Conservation (phyloP, 2,888 invertebrate species). For the Dasypogon diadema region DNA sequence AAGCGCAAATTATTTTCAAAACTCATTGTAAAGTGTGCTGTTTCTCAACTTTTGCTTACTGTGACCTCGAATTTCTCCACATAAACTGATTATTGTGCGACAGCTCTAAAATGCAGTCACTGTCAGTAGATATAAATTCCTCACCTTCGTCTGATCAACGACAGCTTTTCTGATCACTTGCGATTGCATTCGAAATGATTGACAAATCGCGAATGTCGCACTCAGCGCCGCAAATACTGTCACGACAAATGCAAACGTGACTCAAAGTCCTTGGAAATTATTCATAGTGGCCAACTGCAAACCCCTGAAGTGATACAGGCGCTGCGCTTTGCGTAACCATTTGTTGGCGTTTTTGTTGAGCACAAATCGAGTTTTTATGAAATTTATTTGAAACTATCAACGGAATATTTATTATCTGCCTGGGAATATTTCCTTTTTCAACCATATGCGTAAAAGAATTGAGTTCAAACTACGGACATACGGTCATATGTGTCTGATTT, state of each 20-base stretch:
- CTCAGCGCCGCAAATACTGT: conserved; percentile 11
- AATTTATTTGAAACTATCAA: too few relatives aligned
- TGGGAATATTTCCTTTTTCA: too few relatives aligned
- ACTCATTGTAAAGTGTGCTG: conserved; percentile 2
- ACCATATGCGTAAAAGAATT: too few relatives aligned
- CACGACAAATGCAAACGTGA: conserved; percentile 38
- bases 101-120: neutral
- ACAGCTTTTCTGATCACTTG: conserved; percentile 13
- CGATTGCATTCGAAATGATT: conserved; percentile 28
- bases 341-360: too few relatives aligned
- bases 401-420: too few relatives aligned
- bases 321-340: too few relatives aligned
- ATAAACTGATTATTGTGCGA: neutral
- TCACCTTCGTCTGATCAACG: conserved; percentile 13
- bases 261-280: conserved; percentile 27
- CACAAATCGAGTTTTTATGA: too few relatives aligned
- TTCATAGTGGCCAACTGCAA: conserved; percentile 11
- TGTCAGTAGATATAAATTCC: conserved; percentile 30
- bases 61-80: conserved; percentile 9
- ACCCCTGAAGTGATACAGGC: neutral
- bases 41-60: neutral
- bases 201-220: conserved; percentile 42
- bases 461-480: too few relatives aligned
- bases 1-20: neutral
- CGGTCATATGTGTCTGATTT: too few relatives aligned